phyloP scores from a whole-genome alignment of 2,888 invertebrate genomes.

The Netelia inedita region DNA sequence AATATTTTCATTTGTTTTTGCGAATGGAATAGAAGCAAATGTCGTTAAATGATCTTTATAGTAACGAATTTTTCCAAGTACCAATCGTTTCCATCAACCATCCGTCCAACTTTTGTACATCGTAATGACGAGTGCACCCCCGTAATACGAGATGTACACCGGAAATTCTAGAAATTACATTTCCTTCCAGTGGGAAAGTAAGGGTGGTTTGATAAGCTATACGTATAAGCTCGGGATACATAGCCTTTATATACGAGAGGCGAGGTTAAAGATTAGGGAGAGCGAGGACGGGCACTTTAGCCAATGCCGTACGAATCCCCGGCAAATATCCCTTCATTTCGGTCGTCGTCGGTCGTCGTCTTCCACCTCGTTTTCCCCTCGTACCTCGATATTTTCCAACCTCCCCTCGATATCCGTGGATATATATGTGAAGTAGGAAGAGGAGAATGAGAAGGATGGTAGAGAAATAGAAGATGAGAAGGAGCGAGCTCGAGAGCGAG shows the following conservation, averaged over 20 bases:
- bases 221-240: constrained; percentile 4
- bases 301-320: constrained; percentile 71
- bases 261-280: constrained; percentile 76
- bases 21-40: no score
- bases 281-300: constrained; percentile 77
- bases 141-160: neutral
- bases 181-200: neutral
- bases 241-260: constrained; percentile 32
- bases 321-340: constrained; percentile 68
- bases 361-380: constrained; percentile 51
- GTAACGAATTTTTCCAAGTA: neutral
- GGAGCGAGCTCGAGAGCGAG: constrained; percentile 23
- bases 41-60: neutral
- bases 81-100: neutral
- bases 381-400: constrained; percentile 59
- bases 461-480: neutral
- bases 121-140: neutral
- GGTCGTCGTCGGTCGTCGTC: constrained; percentile 58
- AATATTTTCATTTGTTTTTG: no score
- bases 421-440: constrained; percentile 38
- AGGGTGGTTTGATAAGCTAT: constrained; percentile 27
- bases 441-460: constrained; percentile 2
- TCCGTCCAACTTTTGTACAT: neutral
- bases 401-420: constrained; percentile 65
- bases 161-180: constrained; percentile 26